Base-by-base conservation (phyloP, 2,797 vertebrate genomes). In the Halcyon chelicuti region DNA sequence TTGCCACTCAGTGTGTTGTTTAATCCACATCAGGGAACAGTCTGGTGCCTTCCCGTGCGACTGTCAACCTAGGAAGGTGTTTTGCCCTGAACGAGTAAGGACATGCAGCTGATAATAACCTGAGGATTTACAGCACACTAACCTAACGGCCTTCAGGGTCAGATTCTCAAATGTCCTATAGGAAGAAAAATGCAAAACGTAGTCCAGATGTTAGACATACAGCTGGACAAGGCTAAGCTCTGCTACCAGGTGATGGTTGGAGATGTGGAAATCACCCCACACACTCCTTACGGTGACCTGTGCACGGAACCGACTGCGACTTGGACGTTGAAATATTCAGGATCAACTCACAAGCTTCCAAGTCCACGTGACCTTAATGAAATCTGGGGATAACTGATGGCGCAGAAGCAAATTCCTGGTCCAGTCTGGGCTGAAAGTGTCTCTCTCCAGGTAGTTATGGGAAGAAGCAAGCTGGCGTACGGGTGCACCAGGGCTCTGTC, bases 1-100 rank as follows among this genome's bases (percentile, higher is more conserved):
- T 75, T 93, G 87, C 70, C 86, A 29, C 79, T 66, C 82, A 81
- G 81, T 60, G 35, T 78, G 87, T 90, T 96, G 87, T 95, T 95
- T 76, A 94, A 95, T 90, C 85, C 91, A 86, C 6, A 25, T 37
- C 85, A 86, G 86, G 85, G 78, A 94, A 57, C 82, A 88, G 73
- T n/a, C 93, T 94, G 88, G 25, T 90, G 89, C 80, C 33, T 81
- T 88, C 82, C 82, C 73, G 1, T 87, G 74, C 75, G 60, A 85
- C 88, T 91, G 70, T 72, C 91, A 91, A 39, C 58, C 83, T 88
- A 31, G 79, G 79, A 70, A 91, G 95, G 79, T 88, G 21, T 88
- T 88, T 73, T 74, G 29, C 72, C 85, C 47, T 61, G 78, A 44
- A 23, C 90, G 8, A 28, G 39, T 47, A 88, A 88, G 60, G 61